These are phyloP conservation scores for Hydrozoanthus gracilis DNA, from an alignment of 92 coral and sea anemone species.

Conservation along the genomic window DNA sequence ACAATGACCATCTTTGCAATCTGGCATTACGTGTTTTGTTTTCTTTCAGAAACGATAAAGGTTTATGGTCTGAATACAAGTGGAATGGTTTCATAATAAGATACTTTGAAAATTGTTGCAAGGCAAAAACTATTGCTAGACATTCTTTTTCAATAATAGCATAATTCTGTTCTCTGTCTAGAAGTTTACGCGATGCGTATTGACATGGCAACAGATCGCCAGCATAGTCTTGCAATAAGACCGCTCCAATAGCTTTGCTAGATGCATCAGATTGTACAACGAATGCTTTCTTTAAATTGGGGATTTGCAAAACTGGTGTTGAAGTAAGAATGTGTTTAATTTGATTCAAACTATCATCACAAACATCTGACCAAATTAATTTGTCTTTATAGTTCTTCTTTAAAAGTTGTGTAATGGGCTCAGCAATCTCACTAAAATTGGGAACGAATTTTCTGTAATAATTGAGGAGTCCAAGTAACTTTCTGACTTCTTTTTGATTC, in stretches of 20 bases:
- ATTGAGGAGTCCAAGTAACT: conserved; percentile 35
- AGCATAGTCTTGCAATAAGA: conserved; percentile 19
- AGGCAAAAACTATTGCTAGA: background rate
- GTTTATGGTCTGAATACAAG: too few relatives aligned
- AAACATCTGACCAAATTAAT: conserved; percentile 17
- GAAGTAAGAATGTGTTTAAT: conserved; percentile 13
- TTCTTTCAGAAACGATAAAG: conserved; percentile 19
- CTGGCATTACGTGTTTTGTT: conserved; percentile 20
- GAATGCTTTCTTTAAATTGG: conserved; percentile 14
- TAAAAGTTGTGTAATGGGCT: conserved; percentile 23
- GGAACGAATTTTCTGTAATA: too few relatives aligned
- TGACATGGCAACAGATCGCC: conserved; percentile 22
- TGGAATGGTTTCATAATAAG: conserved; percentile 18
- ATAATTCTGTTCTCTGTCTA: conserved; percentile 18
- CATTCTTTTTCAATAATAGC: too few relatives aligned
- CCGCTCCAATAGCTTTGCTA: too few relatives aligned
- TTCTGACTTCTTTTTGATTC: conserved; percentile 31
- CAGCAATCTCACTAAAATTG: conserved; percentile 28
- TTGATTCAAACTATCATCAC: background rate
- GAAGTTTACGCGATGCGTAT: conserved; percentile 20
- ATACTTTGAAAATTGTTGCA: conserved; percentile 17
- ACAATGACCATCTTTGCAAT: conserved; percentile 19
- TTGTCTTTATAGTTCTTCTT: conserved; percentile 9
- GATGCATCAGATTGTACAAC: conserved; percentile 35
- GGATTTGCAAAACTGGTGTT: conserved; percentile 30